Evolutionary conservation across 1,140 invertebrate species (phyloP), one percentile per base, ranked within the genome.

Genomic region (Leptestheria dahalacensis): DNA sequence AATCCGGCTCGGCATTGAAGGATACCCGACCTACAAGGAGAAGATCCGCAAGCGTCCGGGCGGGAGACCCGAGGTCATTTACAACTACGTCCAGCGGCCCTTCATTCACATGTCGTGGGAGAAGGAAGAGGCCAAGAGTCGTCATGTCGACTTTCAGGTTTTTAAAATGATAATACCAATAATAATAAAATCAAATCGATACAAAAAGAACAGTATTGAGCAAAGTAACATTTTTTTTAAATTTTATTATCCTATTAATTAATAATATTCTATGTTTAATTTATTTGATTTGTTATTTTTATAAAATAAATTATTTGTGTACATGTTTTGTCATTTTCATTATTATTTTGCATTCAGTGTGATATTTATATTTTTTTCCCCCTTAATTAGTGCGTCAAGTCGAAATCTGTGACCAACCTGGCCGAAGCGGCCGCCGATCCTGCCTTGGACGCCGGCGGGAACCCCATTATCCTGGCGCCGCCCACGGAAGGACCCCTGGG

Each of bases 81-180:
- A 99, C 74, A 98, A 98, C 73, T 99, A 99, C 72, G 95, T 99
- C 0, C 97, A 99, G 70, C 77, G 97, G n/a, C 96, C 97, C 0
- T 99, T 99, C 71, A 91, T 99, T 49, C 91, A 96, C 66, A 97
- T 99, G 91, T 98, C 94, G 0, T 99, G 97, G 97, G 97, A 99
- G 71, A 99, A 99, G 66, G 95, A 99, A 69, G 97, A 99, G 70
- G 94, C 94, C 0, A 97, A 97, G 68, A 96, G 91, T 71, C 82
- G 97, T 4, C 97, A 99, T 72, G 97, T 99, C 0, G 97, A 99
- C 72, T 99, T 99, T 71, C 80, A 82, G 72, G 75, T n/a, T n/a
- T n/a, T n/a, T n/a, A n/a, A n/a, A n/a, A n/a, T 75, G 64, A 64
- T 21, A 51, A 10, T 6, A 20, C 28, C n/a, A 28, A 49, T 25